phyloP scores from a whole-genome alignment of 2,113 vertebrate genomes.

The Corynorhinus townsendii region DNA sequence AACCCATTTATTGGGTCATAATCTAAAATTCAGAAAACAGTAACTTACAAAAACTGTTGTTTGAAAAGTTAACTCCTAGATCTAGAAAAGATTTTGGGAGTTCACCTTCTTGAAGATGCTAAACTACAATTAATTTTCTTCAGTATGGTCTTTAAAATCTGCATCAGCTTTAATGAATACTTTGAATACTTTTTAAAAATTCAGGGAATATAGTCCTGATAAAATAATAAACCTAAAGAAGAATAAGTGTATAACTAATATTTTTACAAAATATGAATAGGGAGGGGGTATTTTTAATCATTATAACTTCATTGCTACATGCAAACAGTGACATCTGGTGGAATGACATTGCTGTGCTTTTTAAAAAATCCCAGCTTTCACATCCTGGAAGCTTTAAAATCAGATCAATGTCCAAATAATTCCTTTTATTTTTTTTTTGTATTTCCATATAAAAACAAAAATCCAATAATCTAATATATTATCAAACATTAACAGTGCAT shows the following conservation, averaged over 20 bases:
- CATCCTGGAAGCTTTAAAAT: not conserved
- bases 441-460: slow-evolving; percentile 36
- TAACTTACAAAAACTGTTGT: not conserved
- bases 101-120: not conserved
- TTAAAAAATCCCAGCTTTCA: slow-evolving; percentile 13
- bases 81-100: not conserved
- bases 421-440: not conserved
- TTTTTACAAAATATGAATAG: slow-evolving; percentile 14
- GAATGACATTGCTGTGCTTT: slow-evolving; percentile 62
- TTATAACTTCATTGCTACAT: slow-evolving; percentile 35
- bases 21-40: not conserved
- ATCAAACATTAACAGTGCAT: not conserved
- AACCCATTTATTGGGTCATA: not conserved
- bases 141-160: slow-evolving; percentile 19
- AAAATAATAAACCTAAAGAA: not conserved
- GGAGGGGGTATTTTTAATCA: slow-evolving; percentile 19
- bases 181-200: not conserved
- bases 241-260: not conserved
- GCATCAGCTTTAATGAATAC: not conserved
- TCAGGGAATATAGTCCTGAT: not conserved
- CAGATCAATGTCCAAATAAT: slow-evolving; percentile 12
- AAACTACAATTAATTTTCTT: not conserved
- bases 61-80: not conserved
- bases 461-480: not conserved
- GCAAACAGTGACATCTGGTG: slow-evolving; percentile 85